These are phyloP conservation scores for Enteromius anoplus DNA, from an alignment of 2,797 vertebrate genomes.

Conservation along the genomic window DNA sequence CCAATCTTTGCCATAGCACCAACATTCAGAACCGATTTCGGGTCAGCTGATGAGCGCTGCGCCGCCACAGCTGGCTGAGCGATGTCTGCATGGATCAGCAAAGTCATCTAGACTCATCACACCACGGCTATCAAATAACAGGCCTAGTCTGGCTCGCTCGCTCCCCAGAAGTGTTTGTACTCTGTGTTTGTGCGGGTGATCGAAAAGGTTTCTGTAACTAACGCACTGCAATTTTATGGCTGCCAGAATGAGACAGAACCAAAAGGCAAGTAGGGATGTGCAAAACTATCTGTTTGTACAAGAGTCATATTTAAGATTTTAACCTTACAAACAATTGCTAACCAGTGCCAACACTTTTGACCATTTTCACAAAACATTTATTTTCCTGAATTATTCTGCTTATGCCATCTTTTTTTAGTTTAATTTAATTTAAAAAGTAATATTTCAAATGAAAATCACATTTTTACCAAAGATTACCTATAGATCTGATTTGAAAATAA, in stretches of 20 bases:
- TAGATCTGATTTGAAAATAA: background rate
- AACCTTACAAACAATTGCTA: background rate
- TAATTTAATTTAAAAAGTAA: background rate
- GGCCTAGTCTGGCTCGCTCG: constrained; percentile 29
- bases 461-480: background rate
- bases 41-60: constrained; percentile 25
- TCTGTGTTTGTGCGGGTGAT: background rate
- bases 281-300: background rate
- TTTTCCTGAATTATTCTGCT: background rate
- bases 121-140: constrained; percentile 37
- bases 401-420: background rate
- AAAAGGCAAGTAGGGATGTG: background rate
- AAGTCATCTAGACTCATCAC: constrained; percentile 46
- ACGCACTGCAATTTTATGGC: constrained; percentile 15
- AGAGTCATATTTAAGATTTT: too few species aligned
- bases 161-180: constrained; percentile 28
- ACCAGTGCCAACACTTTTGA: background rate
- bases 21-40: background rate
- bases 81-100: constrained; percentile 36
- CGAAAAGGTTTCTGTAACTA: constrained; percentile 13
- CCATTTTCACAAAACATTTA: background rate
- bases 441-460: background rate
- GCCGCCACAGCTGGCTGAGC: constrained; percentile 18
- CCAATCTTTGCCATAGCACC: constrained; percentile 21
- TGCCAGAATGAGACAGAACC: background rate